Evolutionary conservation across 2,113 vertebrate species (phyloP), one percentile per base, ranked within the genome.

Genomic region (Gobius niger): DNA sequence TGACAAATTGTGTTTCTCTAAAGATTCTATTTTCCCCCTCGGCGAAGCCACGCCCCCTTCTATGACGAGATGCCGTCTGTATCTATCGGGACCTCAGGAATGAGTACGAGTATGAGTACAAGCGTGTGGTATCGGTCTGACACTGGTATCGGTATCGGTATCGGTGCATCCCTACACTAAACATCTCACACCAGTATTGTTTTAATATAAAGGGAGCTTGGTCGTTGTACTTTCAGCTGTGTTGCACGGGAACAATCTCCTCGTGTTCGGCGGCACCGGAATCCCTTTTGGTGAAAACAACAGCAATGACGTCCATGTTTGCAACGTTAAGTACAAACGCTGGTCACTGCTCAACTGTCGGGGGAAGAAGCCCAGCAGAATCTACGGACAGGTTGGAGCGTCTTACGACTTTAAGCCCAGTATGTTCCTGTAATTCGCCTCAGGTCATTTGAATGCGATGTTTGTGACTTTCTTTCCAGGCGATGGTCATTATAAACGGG

Each of bases 251-350:
- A 97, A 99, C 93, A 99, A 99, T 87, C 92, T 99, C 46, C 84
- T 99, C 11, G 97, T 99, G 42, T 99, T 99, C 11, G 98, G 98
- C 0, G 98, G 98, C 34, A 99, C 98, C 0, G 97, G 98, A 70
- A 98, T 99, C 82, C 98, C 98, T 0, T 99, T 99, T 2, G 98
- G 98, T 0, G 96, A 99, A 87, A 98, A 96, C 90, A 99, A 98
- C 0, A 96, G 98, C 44, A 99, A 99, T 0, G 98, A 99, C 0
- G 95, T 99, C 63, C 96, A 99, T 0, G 96, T 99, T 64, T 99
- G 98, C 88, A 99, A 99, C 0, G 95, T 99, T 75, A 98, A 95
- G 74, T 98, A 98, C 86, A 98, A 98, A 76, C 90, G 96, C 13
- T 99, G 98, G 98, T 96, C 97, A 0, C 88, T 98, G 65, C 95